Conservation (phyloP, 53 echinoderm and acorn worm species). For the Actinopyga echinites region DNA sequence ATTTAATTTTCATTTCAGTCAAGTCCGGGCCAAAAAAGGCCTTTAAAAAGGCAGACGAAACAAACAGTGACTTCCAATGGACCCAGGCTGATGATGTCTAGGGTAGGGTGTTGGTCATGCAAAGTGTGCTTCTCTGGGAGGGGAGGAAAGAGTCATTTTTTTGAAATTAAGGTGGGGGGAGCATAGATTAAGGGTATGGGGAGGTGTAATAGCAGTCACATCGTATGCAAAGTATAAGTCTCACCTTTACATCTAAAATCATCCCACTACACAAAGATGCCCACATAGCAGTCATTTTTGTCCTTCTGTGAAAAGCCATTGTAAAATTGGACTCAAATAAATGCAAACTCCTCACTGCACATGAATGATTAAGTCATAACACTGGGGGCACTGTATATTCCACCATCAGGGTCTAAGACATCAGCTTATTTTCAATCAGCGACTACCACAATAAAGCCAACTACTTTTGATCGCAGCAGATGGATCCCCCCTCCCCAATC, state of each 20-base stretch:
- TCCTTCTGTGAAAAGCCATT: constrained; percentile 27
- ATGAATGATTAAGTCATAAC: no score
- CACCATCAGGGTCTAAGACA: no score
- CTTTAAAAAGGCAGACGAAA: background rate
- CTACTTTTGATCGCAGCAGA: no score
- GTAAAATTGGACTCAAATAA: background rate
- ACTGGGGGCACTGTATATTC: no score
- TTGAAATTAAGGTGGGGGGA: constrained; percentile 9
- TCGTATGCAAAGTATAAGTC: constrained; percentile 22
- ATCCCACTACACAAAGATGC: constrained; percentile 25
- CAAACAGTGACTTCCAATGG: constrained; percentile 7
- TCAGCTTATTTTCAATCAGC: no score
- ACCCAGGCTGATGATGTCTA: constrained; percentile 16
- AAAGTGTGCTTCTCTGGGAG: constrained; percentile 11
- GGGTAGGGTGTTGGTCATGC: constrained; percentile 3
- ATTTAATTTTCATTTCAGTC: no score
- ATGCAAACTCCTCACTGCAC: no score
- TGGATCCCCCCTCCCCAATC: no score
- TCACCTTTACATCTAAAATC: constrained; percentile 2
- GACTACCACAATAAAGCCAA: no score
- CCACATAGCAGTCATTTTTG: constrained; percentile 12
- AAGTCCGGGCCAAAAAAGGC: no score
- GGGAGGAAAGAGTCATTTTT: background rate
- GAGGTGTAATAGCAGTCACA: constrained; percentile 10
- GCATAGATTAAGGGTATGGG: constrained; percentile 11